A percentile compares a stretch with the other conserved stretches of the same genome.
These are phyloP conservation scores for Creontiades dilutus DNA, from an alignment of 2,888 invertebrate genomes.

Conservation along the genomic window DNA sequence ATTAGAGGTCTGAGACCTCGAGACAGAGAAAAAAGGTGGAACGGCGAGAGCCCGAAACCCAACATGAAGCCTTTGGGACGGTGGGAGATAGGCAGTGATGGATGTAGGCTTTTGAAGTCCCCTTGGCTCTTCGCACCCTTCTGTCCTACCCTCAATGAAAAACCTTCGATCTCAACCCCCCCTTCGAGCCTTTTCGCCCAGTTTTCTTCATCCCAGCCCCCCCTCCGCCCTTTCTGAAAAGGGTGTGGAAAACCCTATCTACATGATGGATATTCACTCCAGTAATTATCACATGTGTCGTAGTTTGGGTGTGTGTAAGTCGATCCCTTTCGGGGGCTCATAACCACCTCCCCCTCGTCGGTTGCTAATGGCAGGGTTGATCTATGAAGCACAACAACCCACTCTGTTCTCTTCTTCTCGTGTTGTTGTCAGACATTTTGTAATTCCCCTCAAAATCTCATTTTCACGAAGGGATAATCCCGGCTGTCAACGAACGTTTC, in stretches of 20 bases:
- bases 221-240: neutral
- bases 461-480: constrained; percentile 24
- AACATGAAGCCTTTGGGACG: constrained; percentile 51
- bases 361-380: constrained; percentile 60
- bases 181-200: neutral
- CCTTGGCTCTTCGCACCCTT: constrained; percentile 63
- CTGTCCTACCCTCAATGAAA: constrained; percentile 65
- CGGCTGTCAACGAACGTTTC: neutral
- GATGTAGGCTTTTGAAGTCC: constrained; percentile 70
- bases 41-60: neutral
- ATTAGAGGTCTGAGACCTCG: neutral
- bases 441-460: constrained; percentile 23
- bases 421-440: constrained; percentile 40
- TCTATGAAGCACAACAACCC: constrained; percentile 60
- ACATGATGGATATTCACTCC: constrained; percentile 72
- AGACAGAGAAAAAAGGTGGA: neutral
- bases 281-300: constrained; percentile 71
- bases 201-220: constrained; percentile 12
- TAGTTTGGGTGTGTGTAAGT: constrained; percentile 52
- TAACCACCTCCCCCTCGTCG: neutral
- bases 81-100: constrained; percentile 68
- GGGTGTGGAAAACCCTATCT: constrained; percentile 28
- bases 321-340: constrained; percentile 59
- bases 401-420: neutral
- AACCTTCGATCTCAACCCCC: constrained; percentile 60